Percentiles rank a stretch among this genome's conserved stretches.
phyloP scores from a whole-genome alignment of 2,113 vertebrate genomes.

The Callospermophilus lateralis region DNA sequence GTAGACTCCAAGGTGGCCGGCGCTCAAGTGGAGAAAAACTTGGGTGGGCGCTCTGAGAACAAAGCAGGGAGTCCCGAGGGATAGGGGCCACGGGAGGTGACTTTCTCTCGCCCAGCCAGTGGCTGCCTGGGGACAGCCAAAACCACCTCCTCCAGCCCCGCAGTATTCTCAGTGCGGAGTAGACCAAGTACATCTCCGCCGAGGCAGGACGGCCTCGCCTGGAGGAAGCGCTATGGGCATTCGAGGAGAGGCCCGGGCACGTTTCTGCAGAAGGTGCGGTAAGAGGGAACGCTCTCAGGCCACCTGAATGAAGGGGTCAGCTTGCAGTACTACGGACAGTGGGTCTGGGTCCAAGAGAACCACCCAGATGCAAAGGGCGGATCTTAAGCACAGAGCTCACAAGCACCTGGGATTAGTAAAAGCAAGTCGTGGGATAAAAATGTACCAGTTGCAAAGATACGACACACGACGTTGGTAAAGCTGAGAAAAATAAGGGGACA shows the following conservation, averaged over 20 bases:
- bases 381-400: neutral
- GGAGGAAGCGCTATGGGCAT: neutral
- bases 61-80: neutral
- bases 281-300: neutral
- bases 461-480: neutral
- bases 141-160: neutral
- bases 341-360: neutral
- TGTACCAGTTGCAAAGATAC: neutral
- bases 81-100: neutral
- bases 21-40: neutral
- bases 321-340: rapidly evolving
- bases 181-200: neutral
- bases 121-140: neutral
- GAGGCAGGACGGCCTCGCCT: neutral
- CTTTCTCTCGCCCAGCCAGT: neutral
- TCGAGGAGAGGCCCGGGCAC: neutral
- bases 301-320: neutral
- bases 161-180: neutral
- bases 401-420: neutral
- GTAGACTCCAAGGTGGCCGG: neutral
- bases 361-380: neutral
- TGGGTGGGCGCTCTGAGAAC: neutral
- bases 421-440: neutral
- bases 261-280: neutral
- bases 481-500: neutral